Conservation (phyloP, 2,888 invertebrate genomes). For the Falcaria lacertinaria region DNA sequence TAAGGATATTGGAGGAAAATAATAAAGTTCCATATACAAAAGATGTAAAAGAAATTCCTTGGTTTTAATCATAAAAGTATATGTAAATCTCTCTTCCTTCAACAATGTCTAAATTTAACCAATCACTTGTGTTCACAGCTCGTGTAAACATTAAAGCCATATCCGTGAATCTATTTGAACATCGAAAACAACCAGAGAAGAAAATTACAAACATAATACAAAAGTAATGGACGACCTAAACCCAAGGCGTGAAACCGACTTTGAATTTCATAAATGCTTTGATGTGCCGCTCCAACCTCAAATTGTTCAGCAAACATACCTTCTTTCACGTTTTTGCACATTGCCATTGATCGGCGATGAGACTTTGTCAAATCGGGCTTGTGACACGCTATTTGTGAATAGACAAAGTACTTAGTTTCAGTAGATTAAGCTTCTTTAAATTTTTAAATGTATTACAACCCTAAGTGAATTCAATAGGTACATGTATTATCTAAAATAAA, state of each 20-base stretch:
- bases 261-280: constrained; percentile 46
- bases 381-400: neutral
- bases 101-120: constrained; percentile 13
- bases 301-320: constrained; percentile 42
- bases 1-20: too few species aligned
- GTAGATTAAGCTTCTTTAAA: neutral
- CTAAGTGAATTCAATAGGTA: too few species aligned
- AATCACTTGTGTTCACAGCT: neutral
- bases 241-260: constrained; percentile 32
- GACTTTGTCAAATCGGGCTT: neutral
- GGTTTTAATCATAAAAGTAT: too few species aligned
- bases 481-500: too few species aligned
- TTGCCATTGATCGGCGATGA: constrained; percentile 19
- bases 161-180: constrained; percentile 10
- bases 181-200: constrained; percentile 16
- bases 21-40: too few species aligned
- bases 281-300: constrained; percentile 35
- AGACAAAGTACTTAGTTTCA: neutral
- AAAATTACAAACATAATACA: constrained; percentile 25
- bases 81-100: constrained; percentile 4
- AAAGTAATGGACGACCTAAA: constrained; percentile 22
- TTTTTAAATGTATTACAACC: too few species aligned
- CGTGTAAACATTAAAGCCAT: constrained; percentile 4
- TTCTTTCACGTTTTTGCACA: constrained; percentile 21
- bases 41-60: too few species aligned